Conservation (phyloP, 2,113 vertebrate species). For the Onychostruthus taczanowskii region DNA sequence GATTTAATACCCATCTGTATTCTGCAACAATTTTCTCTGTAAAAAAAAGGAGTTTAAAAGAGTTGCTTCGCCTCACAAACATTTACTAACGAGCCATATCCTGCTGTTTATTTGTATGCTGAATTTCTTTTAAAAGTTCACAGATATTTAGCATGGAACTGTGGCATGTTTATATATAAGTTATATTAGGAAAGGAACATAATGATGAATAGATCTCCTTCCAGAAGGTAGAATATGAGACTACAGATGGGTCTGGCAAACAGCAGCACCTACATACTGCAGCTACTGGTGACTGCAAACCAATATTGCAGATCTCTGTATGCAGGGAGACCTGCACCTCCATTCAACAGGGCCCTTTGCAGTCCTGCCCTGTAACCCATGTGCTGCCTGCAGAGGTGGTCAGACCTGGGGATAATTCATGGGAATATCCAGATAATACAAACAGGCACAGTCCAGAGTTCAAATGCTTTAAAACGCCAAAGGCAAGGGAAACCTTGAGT, state of each 20-base stretch:
- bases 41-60: background rate
- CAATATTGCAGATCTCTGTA: background rate
- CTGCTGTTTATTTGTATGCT: background rate
- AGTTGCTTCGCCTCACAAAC: background rate
- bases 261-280: background rate
- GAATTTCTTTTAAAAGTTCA: background rate
- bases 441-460: background rate
- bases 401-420: background rate
- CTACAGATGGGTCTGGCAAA: background rate
- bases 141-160: background rate
- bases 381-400: background rate
- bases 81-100: background rate
- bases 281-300: background rate
- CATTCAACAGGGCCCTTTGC: background rate
- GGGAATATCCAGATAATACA: background rate
- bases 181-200: background rate
- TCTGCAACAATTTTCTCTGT: background rate
- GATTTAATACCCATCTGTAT: background rate
- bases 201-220: background rate
- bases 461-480: background rate
- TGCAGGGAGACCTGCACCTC: background rate
- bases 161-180: background rate
- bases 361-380: background rate
- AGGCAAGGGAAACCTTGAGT: rapidly evolving
- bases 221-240: background rate